Evolutionary conservation across 2,888 invertebrate genomes (phyloP), one percentile per base, ranked within the genome.

Genomic region (Leptopterna dolabrata): DNA sequence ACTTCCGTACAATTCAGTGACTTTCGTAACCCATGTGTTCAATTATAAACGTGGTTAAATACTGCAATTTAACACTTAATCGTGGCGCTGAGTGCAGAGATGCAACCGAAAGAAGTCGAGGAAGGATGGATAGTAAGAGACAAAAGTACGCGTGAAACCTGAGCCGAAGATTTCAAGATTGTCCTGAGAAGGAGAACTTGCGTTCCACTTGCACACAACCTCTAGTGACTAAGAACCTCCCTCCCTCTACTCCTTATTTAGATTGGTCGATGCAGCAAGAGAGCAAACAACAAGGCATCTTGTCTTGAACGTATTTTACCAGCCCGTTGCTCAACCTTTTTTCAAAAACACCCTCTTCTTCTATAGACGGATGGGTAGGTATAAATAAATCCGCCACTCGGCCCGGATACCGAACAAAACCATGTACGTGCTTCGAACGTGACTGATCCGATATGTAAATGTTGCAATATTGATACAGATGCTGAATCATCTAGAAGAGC

Each of bases 141-240:
- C 73, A 73, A 73, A 73, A 73, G 36, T 30, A 41, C 73, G 73
- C 73, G 73, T 73, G 73, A 73, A 73, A 73, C 73, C 19, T 30
- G 73, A 73, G 73, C 30, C n/a, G 19, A 41, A 30, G 73, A 73
- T 73, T 73, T 73, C 73, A 9, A 73, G 73, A 73, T 73, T 73
- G 73, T 73, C 73, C 73, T 14, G 73, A 73, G 63, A 63, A 63
- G 63, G 63, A 24, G 63, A 63, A 63, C 63, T 63, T 63, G 63
- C 63, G 63, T 63, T 63, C 63, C 13, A 63, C 63, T 63, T 63
- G 63, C 63, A 63, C 63, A 63, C 24, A 63, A 63, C 63, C 63
- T 16, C 63, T 24, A 63, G 63, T 63, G 63, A 63, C 63, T 63
- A 63, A 63, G 63, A 63, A 63, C 24, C 63, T 63, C 24, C 63